Base-by-base conservation (phyloP, 1,140 invertebrate species). In the Stegodyphus dumicola region DNA sequence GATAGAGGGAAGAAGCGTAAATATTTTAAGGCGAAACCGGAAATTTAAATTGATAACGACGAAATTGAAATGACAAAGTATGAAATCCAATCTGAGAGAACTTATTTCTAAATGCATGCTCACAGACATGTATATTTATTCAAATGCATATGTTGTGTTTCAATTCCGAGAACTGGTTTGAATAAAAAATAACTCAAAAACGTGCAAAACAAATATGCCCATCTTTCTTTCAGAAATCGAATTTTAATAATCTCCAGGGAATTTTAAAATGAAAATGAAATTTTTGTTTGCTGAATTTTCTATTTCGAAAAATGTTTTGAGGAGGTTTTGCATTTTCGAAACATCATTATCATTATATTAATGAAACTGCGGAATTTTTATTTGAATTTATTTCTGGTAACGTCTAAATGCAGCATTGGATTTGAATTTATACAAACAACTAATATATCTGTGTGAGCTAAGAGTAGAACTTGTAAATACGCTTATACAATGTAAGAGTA, bases 11-110 rank as follows among this genome's bases (percentile, higher is more conserved):
- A 33, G 33, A 9, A 60, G 15, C 56, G 56, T 60, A 60, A 60
- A 60, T 60, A 60, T 60, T 60, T 60, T 60, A 60, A 60, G 56
- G 15, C 9, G 56, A 15, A 60, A 60, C 56, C 56, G 56, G 56
- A 60, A 60, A 60, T 60, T 60, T 60, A 60, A 60, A 60, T 60
- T 60, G 56, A 60, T 60, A 60, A 60, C 56, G 56, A 60, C 15
- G 15, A 60, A 60, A 60, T 60, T 60, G 56, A 60, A 60, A 60
- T 60, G 56, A 60, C 56, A 60, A 60, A 60, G 56, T 60, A 60
- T 11, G 56, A 60, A 60, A 60, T 60, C 56, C 56, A 60, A 60
- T 60, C 56, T 15, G 56, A 33, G 33, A 33, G 33, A 60, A 60
- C 15, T 60, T 60, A 60, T 60, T 60, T 60, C 56, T 11, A 9